A percentile compares a stretch with the other conserved stretches of the same genome.
These are phyloP conservation scores for Antigone vipio DNA, from an alignment of 2,113 vertebrate genomes.

Conservation along the genomic window DNA sequence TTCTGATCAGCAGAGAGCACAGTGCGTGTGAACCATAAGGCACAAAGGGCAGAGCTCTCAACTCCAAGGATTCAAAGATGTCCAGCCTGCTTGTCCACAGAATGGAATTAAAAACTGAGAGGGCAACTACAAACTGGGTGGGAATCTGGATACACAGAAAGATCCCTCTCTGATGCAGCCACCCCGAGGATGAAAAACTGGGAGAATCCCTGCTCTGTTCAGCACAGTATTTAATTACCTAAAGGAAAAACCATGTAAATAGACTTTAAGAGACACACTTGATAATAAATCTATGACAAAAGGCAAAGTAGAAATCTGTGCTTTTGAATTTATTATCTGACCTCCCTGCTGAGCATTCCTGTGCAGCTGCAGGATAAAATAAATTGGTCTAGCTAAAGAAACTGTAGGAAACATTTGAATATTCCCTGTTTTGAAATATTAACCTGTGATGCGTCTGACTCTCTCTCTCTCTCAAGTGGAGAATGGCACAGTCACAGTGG, in stretches of 20 bases:
- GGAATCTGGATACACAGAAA: neutral
- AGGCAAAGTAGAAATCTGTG: constrained; percentile 39
- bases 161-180: neutral
- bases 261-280: constrained; percentile 34
- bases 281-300: constrained; percentile 61
- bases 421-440: constrained; percentile 19
- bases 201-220: neutral
- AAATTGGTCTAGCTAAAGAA: constrained; percentile 54
- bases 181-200: neutral
- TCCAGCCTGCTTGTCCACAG: neutral
- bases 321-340: constrained; percentile 62
- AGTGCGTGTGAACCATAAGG: neutral
- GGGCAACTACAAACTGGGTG: neutral
- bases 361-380: constrained; percentile 54
- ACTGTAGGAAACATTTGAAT: constrained; percentile 47
- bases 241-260: constrained; percentile 34
- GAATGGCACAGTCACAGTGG: neutral
- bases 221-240: constrained; percentile 23
- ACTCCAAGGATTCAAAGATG: neutral
- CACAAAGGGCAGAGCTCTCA: neutral
- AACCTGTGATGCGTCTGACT: constrained; percentile 9
- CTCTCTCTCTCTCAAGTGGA: neutral
- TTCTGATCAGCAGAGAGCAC: neutral
- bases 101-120: neutral
- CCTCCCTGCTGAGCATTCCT: constrained; percentile 54